phyloP scores from a whole-genome alignment of 2,113 vertebrate genomes.

The Hydropotes inermis region DNA sequence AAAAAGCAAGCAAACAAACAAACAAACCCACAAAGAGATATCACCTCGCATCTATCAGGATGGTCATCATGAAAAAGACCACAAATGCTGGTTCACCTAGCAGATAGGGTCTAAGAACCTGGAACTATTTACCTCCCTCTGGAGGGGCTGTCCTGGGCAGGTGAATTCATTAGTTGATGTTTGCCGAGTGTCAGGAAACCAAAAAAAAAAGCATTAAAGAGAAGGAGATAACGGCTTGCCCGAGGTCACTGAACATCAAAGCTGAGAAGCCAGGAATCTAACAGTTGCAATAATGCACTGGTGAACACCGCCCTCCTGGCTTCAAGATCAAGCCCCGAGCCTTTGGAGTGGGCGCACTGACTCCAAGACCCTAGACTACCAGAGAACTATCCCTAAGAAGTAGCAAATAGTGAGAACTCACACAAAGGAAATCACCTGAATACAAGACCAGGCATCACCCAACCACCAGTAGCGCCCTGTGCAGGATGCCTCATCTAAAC shows the following conservation, averaged over 20 bases:
- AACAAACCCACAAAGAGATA: neutral
- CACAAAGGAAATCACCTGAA: neutral
- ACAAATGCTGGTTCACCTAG: neutral
- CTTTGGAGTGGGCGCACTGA: neutral
- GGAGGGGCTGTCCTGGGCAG: neutral
- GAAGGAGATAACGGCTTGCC: neutral
- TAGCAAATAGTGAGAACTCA: neutral
- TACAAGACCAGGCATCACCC: neutral
- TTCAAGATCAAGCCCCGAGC: neutral
- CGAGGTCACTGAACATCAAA: neutral
- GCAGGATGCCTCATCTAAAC: neutral
- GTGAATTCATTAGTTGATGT: slow-evolving; percentile 36
- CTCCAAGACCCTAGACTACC: neutral
- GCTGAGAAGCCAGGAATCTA: neutral
- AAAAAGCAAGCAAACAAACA: too few relatives aligned
- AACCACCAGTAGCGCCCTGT: neutral
- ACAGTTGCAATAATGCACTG: neutral
- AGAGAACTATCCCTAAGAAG: neutral
- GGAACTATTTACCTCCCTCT: neutral
- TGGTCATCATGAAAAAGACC: neutral
- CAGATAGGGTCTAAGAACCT: neutral
- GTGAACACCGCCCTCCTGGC: accelerated
- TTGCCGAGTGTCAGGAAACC: slow-evolving; percentile 16
- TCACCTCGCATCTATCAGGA: neutral
- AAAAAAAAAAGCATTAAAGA: neutral